Base-by-base conservation (phyloP, 2,888 invertebrate genomes). In the Clunio marinus region DNA sequence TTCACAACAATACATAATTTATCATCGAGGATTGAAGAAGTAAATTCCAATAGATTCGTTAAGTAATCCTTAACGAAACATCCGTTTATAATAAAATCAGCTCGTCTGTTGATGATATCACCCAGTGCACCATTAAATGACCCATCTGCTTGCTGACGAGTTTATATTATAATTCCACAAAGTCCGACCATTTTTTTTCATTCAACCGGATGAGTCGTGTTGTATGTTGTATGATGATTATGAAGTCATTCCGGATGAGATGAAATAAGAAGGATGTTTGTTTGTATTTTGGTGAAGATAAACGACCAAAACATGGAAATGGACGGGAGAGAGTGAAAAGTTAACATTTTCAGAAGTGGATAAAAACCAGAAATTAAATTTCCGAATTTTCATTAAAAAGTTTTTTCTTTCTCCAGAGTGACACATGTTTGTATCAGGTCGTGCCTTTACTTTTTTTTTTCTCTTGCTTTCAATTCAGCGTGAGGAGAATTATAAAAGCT, bases 41-140 rank as follows among this genome's bases (percentile, higher is more conserved):
- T 65, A 57, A 72, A 71, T 58, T 70, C 69, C n/a, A 72, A 28
- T 20, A 71, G 46, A 15, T 67, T 51, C 10, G 70, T 71, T 55
- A 71, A 71, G 59, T 72, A 72, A 66, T 72, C 72, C 65, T 71
- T 72, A 3, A 72, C 17, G 51, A 72, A 72, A 45, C 60, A 70
- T 57, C 69, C 70, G 55, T 70, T 70, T 58, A 70, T 59, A 10
- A 68, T 69, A 45, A 70, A 69, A 27, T 72, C 71, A 4, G 69
- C 70, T 24, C 69, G 35, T 41, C 65, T 67, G 35, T 70, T 69
- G 20, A 71, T 35, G 15, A 72, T 41, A 70, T 72, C 72, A 20
- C 72, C 72, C 2, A 72, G 67, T n/a, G 69, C 71, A 15, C 71
- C 71, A 46, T 69, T 69, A 55, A 70, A 71, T 2, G 65, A 69